Conservation (phyloP, 2,888 invertebrate genomes). For the Patella caerulea region DNA sequence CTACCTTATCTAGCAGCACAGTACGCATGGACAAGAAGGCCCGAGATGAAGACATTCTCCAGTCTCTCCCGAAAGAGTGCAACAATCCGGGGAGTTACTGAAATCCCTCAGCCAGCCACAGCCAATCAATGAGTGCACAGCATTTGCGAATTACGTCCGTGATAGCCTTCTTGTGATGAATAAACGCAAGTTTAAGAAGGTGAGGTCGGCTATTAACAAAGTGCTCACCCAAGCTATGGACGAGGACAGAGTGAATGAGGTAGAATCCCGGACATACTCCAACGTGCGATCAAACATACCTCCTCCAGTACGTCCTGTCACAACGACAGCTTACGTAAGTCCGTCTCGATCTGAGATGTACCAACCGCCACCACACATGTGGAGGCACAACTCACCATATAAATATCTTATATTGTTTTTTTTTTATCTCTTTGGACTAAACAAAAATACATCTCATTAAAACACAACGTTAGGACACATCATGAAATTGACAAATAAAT, state of each 20-base stretch:
- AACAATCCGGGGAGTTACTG: conserved; percentile 25
- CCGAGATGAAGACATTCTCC: conserved; percentile 8
- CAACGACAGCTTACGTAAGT: too few relatives aligned
- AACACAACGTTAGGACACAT: too few relatives aligned
- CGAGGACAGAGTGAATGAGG: conserved; percentile 34
- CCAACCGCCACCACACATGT: too few relatives aligned
- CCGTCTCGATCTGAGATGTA: too few relatives aligned
- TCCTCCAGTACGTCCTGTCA: too few relatives aligned
- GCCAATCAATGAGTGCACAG: conserved; percentile 23
- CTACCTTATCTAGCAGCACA: conserved; percentile 8
- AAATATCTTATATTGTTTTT: too few relatives aligned
- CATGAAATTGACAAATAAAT: too few relatives aligned
- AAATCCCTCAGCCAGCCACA: conserved; percentile 30
- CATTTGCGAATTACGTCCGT: conserved; percentile 37
- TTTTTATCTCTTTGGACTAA: too few relatives aligned
- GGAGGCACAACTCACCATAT: too few relatives aligned
- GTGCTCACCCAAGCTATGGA: conserved; percentile 34
- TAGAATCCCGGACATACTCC: not conserved
- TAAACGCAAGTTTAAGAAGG: conserved; percentile 33
- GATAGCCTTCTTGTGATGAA: conserved; percentile 33
- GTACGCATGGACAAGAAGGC: conserved; percentile 6
- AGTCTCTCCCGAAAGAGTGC: conserved; percentile 29
- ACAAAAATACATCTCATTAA: too few relatives aligned
- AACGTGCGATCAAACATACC: too few relatives aligned
- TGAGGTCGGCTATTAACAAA: conserved; percentile 28